Evolutionary conservation across 2,797 vertebrate genomes (phyloP).

Genomic region (Yasuhikotakia modesta): DNA sequence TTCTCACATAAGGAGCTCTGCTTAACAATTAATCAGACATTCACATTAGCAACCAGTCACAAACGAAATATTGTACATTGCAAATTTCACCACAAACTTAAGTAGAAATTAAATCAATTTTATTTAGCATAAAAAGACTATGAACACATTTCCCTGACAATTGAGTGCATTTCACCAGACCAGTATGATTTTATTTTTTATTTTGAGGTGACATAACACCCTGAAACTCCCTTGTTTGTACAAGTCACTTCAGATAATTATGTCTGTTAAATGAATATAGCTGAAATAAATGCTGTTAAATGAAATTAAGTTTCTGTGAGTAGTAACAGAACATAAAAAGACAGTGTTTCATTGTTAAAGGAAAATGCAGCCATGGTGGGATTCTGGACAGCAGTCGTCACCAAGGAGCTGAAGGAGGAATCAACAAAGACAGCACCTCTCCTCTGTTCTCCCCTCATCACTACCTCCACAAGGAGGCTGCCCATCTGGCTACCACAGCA

Average conservation of each 20-base stretch:
- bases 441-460: constrained; percentile 86
- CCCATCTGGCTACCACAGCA: constrained; percentile 77
- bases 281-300: background rate
- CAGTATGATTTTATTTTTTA: background rate
- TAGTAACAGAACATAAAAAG: background rate
- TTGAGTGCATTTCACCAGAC: too few species aligned
- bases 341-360: constrained; percentile 62
- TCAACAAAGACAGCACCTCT: constrained; percentile 87
- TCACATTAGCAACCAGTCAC: background rate
- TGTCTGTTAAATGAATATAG: background rate
- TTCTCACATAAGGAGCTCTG: background rate
- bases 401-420: constrained; percentile 79
- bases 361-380: constrained; percentile 89
- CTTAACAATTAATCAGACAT: background rate
- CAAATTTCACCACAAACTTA: too few species aligned
- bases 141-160: too few species aligned
- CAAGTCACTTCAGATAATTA: background rate
- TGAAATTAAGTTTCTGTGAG: background rate
- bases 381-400: constrained; percentile 80
- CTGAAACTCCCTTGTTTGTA: background rate
- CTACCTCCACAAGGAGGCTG: constrained; percentile 79
- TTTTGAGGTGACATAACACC: background rate
- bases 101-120: too few species aligned
- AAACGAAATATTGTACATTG: too few species aligned
- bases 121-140: too few species aligned